These are phyloP conservation scores for Himalopsyche phryganea DNA, from an alignment of 1,140 invertebrate genomes.

Conservation along the genomic window DNA sequence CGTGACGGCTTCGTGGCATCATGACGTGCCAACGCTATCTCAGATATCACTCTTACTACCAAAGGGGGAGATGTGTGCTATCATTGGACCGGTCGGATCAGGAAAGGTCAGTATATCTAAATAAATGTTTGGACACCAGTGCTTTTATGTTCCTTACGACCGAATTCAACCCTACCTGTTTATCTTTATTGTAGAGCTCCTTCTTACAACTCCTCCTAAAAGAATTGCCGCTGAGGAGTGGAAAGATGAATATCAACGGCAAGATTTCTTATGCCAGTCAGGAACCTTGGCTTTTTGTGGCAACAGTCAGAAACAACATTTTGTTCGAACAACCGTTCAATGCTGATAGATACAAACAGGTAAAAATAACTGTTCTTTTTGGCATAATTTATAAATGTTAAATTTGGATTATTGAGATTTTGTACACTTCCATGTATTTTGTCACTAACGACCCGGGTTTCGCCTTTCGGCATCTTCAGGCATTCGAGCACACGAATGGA, in stretches of 20 bases:
- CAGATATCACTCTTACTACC: slow-evolving; percentile 56
- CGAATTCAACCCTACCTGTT: neutral
- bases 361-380: too few species aligned
- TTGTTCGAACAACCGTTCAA: slow-evolving; percentile 73
- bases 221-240: slow-evolving; percentile 63
- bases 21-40: slow-evolving; percentile 41
- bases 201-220: slow-evolving; percentile 69
- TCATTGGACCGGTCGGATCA: slow-evolving; percentile 68
- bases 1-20: slow-evolving; percentile 54
- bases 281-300: slow-evolving; percentile 74
- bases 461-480: too few species aligned
- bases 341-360: slow-evolving; percentile 65
- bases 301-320: slow-evolving; percentile 73
- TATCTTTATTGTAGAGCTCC: slow-evolving; percentile 58
- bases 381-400: neutral
- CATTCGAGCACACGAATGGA: too few species aligned
- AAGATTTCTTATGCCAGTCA: slow-evolving; percentile 70
- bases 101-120: slow-evolving; percentile 56
- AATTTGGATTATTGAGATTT: too few species aligned
- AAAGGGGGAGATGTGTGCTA: slow-evolving; percentile 59
- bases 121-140: neutral
- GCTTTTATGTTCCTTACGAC: neutral
- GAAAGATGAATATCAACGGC: slow-evolving; percentile 60
- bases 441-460: too few species aligned
- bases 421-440: too few species aligned